A percentile compares a stretch with the other conserved stretches of the same genome.
Evolutionary conservation across 2,797 vertebrate species (phyloP).

Genomic region (Rachycentron canadum): DNA sequence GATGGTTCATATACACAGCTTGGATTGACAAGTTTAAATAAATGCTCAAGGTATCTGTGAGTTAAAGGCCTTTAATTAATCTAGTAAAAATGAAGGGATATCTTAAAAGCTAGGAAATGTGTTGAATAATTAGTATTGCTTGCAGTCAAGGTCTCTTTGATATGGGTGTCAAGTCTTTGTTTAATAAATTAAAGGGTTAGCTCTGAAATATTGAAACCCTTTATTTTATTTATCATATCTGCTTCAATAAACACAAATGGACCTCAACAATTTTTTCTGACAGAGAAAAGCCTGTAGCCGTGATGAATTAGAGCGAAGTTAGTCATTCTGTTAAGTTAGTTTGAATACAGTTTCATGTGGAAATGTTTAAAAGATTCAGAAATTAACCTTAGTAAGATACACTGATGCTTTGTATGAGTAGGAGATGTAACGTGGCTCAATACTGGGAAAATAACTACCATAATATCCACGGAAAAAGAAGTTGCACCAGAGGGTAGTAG

Average conservation of each 20-base stretch:
- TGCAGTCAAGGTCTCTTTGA: neutral
- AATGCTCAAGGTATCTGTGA: neutral
- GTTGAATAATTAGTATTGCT: neutral
- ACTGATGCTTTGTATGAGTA: neutral
- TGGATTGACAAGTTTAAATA: neutral
- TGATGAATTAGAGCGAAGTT: neutral
- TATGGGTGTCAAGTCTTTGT: neutral
- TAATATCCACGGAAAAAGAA: neutral
- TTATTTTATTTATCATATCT: constrained; percentile 17
- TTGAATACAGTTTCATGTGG: neutral
- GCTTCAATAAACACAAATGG: constrained; percentile 1
- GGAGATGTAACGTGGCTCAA: neutral
- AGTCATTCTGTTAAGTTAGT: neutral
- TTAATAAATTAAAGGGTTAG: constrained; percentile 7
- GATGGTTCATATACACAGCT: neutral
- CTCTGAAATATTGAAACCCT: constrained; percentile 14
- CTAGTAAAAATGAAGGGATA: neutral
- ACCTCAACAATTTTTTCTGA: neutral
- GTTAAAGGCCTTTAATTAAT: neutral
- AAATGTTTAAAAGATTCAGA: neutral
- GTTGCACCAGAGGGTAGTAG: neutral
- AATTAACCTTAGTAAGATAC: neutral
- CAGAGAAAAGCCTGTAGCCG: neutral
- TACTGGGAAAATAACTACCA: neutral
- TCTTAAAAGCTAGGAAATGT: neutral